Percentiles rank a stretch among this genome's conserved stretches.
These are phyloP conservation scores for Papilio elwesi DNA, from an alignment of 2,888 invertebrate genomes.

Conservation along the genomic window DNA sequence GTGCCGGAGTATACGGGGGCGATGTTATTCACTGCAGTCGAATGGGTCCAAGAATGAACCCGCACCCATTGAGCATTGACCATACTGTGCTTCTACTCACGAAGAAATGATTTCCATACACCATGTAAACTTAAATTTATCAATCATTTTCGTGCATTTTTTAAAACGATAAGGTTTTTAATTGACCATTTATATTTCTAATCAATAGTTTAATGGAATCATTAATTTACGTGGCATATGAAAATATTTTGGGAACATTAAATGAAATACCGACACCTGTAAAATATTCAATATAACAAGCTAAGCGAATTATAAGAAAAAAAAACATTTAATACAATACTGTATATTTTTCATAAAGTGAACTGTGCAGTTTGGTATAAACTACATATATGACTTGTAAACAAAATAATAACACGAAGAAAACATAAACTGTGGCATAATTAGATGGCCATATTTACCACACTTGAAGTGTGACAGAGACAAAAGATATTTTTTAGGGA, in stretches of 20 bases:
- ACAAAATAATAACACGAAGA: no score
- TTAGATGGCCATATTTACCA: no score
- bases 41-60: conserved; percentile 16
- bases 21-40: conserved; percentile 20
- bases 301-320: conserved; percentile 29
- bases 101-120: conserved; percentile 22
- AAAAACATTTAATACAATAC: conserved; percentile 7
- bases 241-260: not conserved
- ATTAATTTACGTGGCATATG: conserved; percentile 6
- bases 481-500: no score
- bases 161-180: no score
- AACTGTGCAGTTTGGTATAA: not conserved
- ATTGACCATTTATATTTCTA: no score
- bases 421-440: no score
- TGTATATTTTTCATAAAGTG: conserved; percentile 3
- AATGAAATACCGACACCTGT: conserved; percentile 31
- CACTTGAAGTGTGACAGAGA: no score
- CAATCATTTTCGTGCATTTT: no score
- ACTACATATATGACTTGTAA: not conserved
- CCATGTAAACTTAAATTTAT: not conserved
- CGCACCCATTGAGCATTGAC: conserved; percentile 23
- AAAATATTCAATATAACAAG: conserved; percentile 17
- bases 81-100: conserved; percentile 8
- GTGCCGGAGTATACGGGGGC: not conserved
- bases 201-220: no score